Base-by-base conservation (phyloP, 2,797 vertebrate genomes). In the Artibeus lituratus region DNA sequence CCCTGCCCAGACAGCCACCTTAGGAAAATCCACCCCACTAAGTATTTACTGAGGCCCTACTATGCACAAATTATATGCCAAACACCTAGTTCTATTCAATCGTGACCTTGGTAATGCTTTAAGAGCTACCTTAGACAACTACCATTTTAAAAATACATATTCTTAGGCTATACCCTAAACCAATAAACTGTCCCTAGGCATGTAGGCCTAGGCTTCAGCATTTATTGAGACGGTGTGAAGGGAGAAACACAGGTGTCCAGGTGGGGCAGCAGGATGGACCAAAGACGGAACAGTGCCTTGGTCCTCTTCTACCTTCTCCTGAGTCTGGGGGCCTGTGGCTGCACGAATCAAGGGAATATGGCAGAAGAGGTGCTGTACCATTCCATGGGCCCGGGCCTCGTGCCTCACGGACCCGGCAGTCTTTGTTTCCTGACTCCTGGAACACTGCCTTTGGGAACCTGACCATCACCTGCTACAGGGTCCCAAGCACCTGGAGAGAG, bases 231-330 rank as follows among this genome's bases (percentile, higher is more conserved):
- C 1, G 4, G 8, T 12, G 12, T 9, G 4, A 47, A 47, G 35
- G 24, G n/a, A 57, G 67, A 18, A 44, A 19, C 7, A 5, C 10
- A 3, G 80, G 70, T 2, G 0, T 67, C 26, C 5, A 29, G 11
- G n/a, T 10, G 18, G 65, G n/a, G 42, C 11, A 26, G 24, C 1
- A 0, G 3, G 19, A 3, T 5, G 0, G 10, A 8, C 62, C 65
- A 26, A 39, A 5, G 32, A 62, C 0, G 6, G 44, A 29, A 5
- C 5, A 5, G 14, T 32, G 16, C 16, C 35, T 3, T 1, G 21
- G 15, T 32, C 49, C 32, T 12, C 32, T 10, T 10, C 14, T 2
- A 6, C 29, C 18, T n/a, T 26, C 19, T 62, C 57, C 37, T 29
- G 69, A 29, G 35, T 35, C 47, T 10, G 69, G 2, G 32, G 70